phyloP scores from a whole-genome alignment of 2,888 invertebrate genomes.

The Orchesellides sinensis region DNA sequence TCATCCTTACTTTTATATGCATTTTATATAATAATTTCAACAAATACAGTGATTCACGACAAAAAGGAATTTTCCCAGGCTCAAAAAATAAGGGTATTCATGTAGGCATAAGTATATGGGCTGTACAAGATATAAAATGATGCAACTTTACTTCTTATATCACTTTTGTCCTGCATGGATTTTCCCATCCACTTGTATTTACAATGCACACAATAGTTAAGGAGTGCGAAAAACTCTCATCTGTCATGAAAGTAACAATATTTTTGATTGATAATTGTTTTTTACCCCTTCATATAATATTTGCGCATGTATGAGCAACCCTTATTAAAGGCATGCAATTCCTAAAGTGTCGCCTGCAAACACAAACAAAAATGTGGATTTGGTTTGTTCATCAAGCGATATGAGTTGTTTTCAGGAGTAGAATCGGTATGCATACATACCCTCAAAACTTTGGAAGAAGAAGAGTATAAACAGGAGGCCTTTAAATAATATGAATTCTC shows the following conservation, averaged over 20 bases:
- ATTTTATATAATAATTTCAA: background rate
- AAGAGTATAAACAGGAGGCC: slow-evolving; percentile 19
- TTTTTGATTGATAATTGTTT: too few species aligned
- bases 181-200: slow-evolving; percentile 21
- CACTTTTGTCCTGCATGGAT: slow-evolving; percentile 22
- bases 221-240: slow-evolving; percentile 23
- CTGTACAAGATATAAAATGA: background rate
- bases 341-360: too few species aligned
- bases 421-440: background rate
- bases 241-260: slow-evolving; percentile 19
- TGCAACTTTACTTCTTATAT: slow-evolving; percentile 3
- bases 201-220: background rate
- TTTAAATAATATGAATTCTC: slow-evolving; percentile 61
- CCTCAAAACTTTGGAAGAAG: too few species aligned
- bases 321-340: too few species aligned
- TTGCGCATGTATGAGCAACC: background rate
- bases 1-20: slow-evolving; percentile 19
- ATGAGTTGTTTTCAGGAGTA: background rate
- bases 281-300: background rate
- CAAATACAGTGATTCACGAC: background rate
- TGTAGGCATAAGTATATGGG: background rate
- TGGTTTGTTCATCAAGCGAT: too few species aligned
- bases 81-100: background rate
- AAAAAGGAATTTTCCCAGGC: slow-evolving; percentile 6
- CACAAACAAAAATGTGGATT: too few species aligned